Evolutionary conservation across 2,113 vertebrate species (phyloP), one percentile per base, ranked within the genome.

Genomic region (Halichoerus grypus): DNA sequence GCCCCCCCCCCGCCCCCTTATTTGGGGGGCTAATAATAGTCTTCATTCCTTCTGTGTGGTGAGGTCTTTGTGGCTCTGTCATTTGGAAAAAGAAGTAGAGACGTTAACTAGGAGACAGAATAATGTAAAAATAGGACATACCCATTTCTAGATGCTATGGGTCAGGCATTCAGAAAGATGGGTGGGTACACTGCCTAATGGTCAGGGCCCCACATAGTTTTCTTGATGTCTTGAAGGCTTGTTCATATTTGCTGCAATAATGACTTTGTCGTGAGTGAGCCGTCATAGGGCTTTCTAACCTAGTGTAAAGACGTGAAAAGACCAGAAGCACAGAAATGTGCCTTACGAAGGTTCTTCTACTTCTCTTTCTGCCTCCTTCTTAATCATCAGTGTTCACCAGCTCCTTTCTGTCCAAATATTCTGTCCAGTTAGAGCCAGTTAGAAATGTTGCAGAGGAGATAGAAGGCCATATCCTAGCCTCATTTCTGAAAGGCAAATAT

Each of bases 181-280:
- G 5, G 8, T 31, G 5, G 49, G n/a, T 69, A 22, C 7, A 0
- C 26, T 22, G 7, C 28, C 51, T 51, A 1, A 3, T 4, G 26
- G 21, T 61, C 65, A 14, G 2, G 15, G 12, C 42, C 22, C 18
- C 72, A 15, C 6, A 1, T 28, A 24, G 18, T 55, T 74, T 95
- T 74, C 31, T 26, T 49, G n/a, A 21, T 80, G 55, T n/a, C 79
- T 96, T 55, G 49, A 63, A 94, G 69, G 14, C 61, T 63, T 16
- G 0, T 49, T 74, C 28, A 19, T 69, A 22, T 51, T 79, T 77
- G 5, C 72, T 53, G 14, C 79, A n/a, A 0, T 72, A 39, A 71
- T 90, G 49, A 85, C 69, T 26, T 39, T 33, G n/a, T 69, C 42
- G 46, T 53, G 31, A 91, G 28, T 3, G 22, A 36, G 5, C 36